These are phyloP conservation scores for Melanotus villosus DNA, from an alignment of 2,888 invertebrate genomes.

Conservation along the genomic window DNA sequence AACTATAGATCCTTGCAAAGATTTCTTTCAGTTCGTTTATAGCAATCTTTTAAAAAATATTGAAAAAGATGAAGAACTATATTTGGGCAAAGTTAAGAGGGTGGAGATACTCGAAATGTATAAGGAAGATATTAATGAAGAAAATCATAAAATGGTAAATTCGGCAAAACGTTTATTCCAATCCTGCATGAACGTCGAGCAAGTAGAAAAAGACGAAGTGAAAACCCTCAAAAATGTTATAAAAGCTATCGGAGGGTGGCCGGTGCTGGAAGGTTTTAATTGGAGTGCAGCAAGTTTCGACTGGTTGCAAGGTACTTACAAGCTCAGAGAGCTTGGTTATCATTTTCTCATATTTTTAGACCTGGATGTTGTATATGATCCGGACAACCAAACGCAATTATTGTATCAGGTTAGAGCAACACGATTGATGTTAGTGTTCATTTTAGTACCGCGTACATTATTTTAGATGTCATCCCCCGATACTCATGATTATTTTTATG, in stretches of 20 bases:
- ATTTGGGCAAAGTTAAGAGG: not conserved
- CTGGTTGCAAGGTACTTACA: conserved; percentile 61
- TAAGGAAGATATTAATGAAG: conserved; percentile 41
- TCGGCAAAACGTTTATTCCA: conserved; percentile 54
- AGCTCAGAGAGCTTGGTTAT: conserved; percentile 61
- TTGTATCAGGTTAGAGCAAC: too few relatives aligned
- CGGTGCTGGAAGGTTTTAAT: conserved; percentile 68
- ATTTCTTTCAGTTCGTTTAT: conserved; percentile 34
- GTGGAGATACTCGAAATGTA: conserved; percentile 27
- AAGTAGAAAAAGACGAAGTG: conserved; percentile 59
- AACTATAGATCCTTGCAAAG: conserved; percentile 30
- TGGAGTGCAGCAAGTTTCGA: conserved; percentile 67
- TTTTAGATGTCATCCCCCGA: too few relatives aligned
- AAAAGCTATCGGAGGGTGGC: conserved; percentile 73
- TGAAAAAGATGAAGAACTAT: conserved; percentile 26
- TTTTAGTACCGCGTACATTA: too few relatives aligned
- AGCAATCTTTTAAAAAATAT: conserved; percentile 27
- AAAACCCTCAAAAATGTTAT: conserved; percentile 64
- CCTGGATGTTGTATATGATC: too few relatives aligned
- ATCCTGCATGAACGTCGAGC: conserved; percentile 63
- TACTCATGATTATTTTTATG: too few relatives aligned
- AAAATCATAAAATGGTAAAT: conserved; percentile 50
- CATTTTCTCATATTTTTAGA: too few relatives aligned
- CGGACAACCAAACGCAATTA: too few relatives aligned
- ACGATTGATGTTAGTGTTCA: conserved; percentile 16